Base-by-base conservation (phyloP, 2,797 vertebrate genomes). In the Brachyalestes nurse region DNA sequence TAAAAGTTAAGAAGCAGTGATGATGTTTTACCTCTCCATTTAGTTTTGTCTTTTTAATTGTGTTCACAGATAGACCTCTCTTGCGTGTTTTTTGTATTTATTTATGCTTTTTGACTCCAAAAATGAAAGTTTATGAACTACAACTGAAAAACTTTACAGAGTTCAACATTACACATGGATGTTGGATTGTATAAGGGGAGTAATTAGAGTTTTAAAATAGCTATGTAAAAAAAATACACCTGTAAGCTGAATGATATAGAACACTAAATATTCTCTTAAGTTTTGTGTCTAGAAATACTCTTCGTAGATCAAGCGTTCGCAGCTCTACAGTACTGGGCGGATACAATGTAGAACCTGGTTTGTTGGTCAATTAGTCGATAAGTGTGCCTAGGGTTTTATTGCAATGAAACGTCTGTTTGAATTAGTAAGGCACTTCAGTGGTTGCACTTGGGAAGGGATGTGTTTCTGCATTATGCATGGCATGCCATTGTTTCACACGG, bases 51-150 rank as follows among this genome's bases (percentile, higher is more conserved):
- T 81, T 69, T 87, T 84, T 83, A 96, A 94, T 96, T 95, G 93
- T 91, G 92, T 97, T 97, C 96, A 95, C 95, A 97, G 93, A 95
- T 97, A 97, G 95, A 97, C 97, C 97, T 98, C 97, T 96, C 95
- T 97, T 94, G 95, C 97, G 95, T 96, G 96, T 86, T 93, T 81
- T 93, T 93, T 97, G 94, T 99, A 98, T 99, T 99, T 99, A 98
- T 99, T 98, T 98, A 97, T 98, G 93, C 97, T 97, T 85, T 95
- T 89, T 76, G 84, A 92, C 96, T 97, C 95, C 95, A 95, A 84
- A 69, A 83, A 86, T 82, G 72, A 84, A 88, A 85, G 89, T 92
- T 89, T 90, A 92, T 95, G 93, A 95, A 95, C 82, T 96, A 91
- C 96, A 95, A 95, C 7, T 51, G 47, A 60, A 25, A 61, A 38